Evolutionary conservation across 2,888 invertebrate genomes (phyloP).

Genomic region (Eubasilissa splendida): DNA sequence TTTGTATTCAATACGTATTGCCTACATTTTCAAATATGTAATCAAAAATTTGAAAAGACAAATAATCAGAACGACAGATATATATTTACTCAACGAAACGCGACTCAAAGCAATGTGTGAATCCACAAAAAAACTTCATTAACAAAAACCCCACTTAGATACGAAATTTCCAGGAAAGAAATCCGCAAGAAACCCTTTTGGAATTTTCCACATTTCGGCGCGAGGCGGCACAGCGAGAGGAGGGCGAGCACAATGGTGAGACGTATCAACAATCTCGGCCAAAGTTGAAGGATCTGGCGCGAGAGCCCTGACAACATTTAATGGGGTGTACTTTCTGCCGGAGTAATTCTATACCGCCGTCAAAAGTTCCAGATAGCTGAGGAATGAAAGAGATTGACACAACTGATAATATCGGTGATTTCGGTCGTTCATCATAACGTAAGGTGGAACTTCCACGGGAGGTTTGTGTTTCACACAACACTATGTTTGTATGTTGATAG

Average conservation of each 20-base stretch:
- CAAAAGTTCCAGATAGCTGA: conserved; percentile 25
- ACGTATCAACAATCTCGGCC: conserved; percentile 50
- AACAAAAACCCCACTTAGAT: conserved; percentile 29
- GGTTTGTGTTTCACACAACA: too few relatives aligned
- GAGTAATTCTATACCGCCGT: conserved; percentile 27
- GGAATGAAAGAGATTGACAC: conserved; percentile 49
- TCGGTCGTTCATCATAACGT: conserved; percentile 37
- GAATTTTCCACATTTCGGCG: conserved; percentile 34
- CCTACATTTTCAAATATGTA: too few relatives aligned
- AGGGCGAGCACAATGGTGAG: conserved; percentile 40
- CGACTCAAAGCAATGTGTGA: too few relatives aligned
- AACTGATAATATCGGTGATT: conserved; percentile 44
- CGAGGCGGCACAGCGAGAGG: conserved; percentile 12
- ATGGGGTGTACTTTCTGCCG: conserved; percentile 33
- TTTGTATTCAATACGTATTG: too few relatives aligned
- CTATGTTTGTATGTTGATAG: too few relatives aligned
- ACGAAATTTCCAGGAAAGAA: conserved; percentile 33
- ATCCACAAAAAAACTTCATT: conserved; percentile 23
- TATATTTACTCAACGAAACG: too few relatives aligned
- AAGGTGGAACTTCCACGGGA: conserved; percentile 13
- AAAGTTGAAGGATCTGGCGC: conserved; percentile 44
- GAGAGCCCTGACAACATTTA: conserved; percentile 33
- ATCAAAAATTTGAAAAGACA: too few relatives aligned
- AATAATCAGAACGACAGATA: too few relatives aligned
- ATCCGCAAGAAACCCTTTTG: conserved; percentile 36